A percentile compares a stretch with the other conserved stretches of the same genome.
These are phyloP conservation scores for Oncorhynchus clarkii DNA, from an alignment of 2,113 vertebrate species.

Conservation along the genomic window DNA sequence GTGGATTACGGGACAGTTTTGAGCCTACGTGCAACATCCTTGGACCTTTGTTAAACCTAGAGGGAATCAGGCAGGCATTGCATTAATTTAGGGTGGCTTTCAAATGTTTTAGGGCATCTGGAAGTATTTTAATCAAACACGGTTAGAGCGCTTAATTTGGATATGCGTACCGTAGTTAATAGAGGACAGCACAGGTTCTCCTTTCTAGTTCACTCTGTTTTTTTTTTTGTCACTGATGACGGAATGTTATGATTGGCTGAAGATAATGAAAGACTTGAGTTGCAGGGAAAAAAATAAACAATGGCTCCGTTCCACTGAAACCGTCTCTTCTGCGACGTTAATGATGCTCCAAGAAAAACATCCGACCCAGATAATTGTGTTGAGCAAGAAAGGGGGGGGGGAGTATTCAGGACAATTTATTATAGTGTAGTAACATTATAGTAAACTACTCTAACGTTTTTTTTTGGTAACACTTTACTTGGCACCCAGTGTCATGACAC, in stretches of 20 bases:
- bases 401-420: conserved; percentile 22
- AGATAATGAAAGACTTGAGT: background rate
- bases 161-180: too few relatives aligned
- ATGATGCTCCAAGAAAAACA: conserved; percentile 13
- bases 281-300: background rate
- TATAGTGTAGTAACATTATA: too few relatives aligned
- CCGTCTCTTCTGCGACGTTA: background rate
- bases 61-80: background rate
- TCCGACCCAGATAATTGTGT: conserved; percentile 44
- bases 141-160: too few relatives aligned
- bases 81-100: background rate
- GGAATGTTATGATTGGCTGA: background rate
- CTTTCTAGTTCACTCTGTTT: background rate
- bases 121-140: background rate
- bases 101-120: background rate
- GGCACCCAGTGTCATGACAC: too few relatives aligned
- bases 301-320: background rate
- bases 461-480: too few relatives aligned
- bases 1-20: background rate
- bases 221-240: conserved; percentile 11
- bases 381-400: background rate
- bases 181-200: background rate
- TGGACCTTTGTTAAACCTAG: background rate
- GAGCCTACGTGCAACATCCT: background rate
- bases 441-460: too few relatives aligned